These are phyloP conservation scores for Papilio dardanus DNA, from an alignment of 1,140 invertebrate species.

Conservation along the genomic window DNA sequence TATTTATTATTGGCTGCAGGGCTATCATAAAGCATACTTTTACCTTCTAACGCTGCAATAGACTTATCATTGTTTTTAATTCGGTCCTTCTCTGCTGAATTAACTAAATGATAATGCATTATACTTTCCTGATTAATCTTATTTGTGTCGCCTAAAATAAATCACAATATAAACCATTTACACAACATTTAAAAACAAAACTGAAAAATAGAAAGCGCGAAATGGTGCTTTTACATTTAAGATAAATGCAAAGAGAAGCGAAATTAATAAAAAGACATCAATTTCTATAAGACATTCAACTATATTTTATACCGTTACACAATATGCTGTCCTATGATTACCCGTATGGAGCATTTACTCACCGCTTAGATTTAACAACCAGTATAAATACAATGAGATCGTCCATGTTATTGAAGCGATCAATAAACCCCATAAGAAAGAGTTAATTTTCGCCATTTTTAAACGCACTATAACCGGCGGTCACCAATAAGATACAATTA, in stretches of 20 bases:
- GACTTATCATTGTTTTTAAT: conserved; percentile 77
- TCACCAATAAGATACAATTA: background rate
- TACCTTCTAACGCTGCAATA: conserved; percentile 72
- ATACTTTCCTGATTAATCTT: conserved; percentile 55
- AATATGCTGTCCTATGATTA: too few relatives aligned
- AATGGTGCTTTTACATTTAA: background rate
- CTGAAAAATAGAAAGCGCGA: background rate
- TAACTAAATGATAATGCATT: conserved; percentile 63
- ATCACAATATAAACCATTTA: conserved; percentile 34
- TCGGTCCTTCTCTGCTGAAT: conserved; percentile 65
- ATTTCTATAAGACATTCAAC: background rate
- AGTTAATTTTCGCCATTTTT: conserved; percentile 67
- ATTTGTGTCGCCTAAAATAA: conserved; percentile 63
- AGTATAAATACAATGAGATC: conserved; percentile 75
- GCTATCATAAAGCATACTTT: conserved; percentile 66
- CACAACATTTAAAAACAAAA: conserved; percentile 5
- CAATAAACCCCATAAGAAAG: conserved; percentile 73
- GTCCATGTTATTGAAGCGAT: conserved; percentile 76
- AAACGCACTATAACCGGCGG: background rate
- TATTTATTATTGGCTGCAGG: conserved; percentile 55
- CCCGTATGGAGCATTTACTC: conserved; percentile 45
- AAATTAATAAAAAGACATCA: background rate
- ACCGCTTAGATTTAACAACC: conserved; percentile 71
- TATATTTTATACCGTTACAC: background rate
- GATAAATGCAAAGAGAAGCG: background rate